phyloP scores from a whole-genome alignment of 2,888 invertebrate genomes.

The Ernsta delagoae region DNA sequence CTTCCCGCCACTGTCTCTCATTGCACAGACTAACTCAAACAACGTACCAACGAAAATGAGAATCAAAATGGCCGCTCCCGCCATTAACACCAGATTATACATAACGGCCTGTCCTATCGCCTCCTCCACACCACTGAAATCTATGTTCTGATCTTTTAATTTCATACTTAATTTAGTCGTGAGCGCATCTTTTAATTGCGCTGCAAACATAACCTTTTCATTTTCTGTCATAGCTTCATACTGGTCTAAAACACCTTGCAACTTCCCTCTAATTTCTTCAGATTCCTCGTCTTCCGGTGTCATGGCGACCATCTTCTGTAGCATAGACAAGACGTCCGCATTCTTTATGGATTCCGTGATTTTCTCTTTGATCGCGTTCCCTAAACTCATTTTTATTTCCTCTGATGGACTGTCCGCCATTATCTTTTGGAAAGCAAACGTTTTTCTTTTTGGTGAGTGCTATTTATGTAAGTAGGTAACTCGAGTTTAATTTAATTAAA shows the following conservation, averaged over 20 bases:
- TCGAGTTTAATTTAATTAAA: too few relatives aligned
- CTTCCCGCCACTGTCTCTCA: too few relatives aligned
- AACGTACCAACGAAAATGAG: conserved; percentile 64
- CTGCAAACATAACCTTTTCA: conserved; percentile 63
- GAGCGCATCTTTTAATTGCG: conserved; percentile 65
- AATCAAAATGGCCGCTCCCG: conserved; percentile 57
- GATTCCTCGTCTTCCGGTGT: conserved; percentile 64
- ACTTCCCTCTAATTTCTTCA: conserved; percentile 57
- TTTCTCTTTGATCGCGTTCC: conserved; percentile 60
- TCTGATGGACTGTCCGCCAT: conserved; percentile 51
- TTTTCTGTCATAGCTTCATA: conserved; percentile 60
- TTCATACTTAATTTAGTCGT: conserved; percentile 58
- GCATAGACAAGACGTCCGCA: conserved; percentile 62
- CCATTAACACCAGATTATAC: conserved; percentile 58
- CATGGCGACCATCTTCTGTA: conserved; percentile 64
- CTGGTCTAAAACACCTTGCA: conserved; percentile 59
- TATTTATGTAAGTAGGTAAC: neutral
- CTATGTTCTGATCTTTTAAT: conserved; percentile 55
- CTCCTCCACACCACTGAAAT: conserved; percentile 61
- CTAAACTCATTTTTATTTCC: conserved; percentile 49
- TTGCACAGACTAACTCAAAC: too few relatives aligned
- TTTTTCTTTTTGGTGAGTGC: conserved; percentile 7
- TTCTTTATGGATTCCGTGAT: conserved; percentile 64
- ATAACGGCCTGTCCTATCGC: conserved; percentile 61
- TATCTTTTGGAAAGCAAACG: conserved; percentile 46